A percentile compares a stretch with the other conserved stretches of the same genome.
Conservation (phyloP, 2,113 vertebrate species). For the Craseonycteris thonglongyai region DNA sequence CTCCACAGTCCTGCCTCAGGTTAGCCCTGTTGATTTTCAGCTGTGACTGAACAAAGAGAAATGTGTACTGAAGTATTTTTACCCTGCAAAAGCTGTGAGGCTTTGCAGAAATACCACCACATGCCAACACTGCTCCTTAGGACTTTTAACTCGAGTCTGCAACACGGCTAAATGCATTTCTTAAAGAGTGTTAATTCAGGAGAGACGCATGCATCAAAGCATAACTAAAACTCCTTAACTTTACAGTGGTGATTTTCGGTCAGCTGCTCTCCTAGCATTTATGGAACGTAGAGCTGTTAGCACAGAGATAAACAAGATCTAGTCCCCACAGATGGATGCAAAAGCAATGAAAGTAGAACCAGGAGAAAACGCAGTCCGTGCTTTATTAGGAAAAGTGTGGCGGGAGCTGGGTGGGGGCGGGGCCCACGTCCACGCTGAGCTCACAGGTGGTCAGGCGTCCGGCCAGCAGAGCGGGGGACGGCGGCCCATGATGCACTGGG, state of each 20-base stretch:
- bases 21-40: conserved; percentile 28
- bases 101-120: conserved; percentile 33
- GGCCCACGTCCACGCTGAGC: neutral
- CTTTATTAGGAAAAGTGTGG: neutral
- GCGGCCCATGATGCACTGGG: neutral
- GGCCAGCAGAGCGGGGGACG: neutral
- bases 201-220: neutral
- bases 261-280: neutral
- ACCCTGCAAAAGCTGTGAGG: conserved; percentile 11
- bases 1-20: conserved; percentile 31
- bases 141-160: conserved; percentile 25
- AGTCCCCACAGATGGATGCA: neutral
- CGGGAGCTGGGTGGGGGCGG: neutral
- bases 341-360: neutral
- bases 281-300: neutral
- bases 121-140: neutral
- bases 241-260: neutral
- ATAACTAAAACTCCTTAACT: neutral
- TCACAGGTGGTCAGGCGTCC: neutral
- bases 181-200: neutral
- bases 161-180: conserved; percentile 30
- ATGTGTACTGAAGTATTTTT: conserved; percentile 46
- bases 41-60: conserved; percentile 56
- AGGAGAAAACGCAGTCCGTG: neutral
- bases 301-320: neutral